Conservation (phyloP, 2,888 invertebrate genomes). For the Strigamia transsilvanica region DNA sequence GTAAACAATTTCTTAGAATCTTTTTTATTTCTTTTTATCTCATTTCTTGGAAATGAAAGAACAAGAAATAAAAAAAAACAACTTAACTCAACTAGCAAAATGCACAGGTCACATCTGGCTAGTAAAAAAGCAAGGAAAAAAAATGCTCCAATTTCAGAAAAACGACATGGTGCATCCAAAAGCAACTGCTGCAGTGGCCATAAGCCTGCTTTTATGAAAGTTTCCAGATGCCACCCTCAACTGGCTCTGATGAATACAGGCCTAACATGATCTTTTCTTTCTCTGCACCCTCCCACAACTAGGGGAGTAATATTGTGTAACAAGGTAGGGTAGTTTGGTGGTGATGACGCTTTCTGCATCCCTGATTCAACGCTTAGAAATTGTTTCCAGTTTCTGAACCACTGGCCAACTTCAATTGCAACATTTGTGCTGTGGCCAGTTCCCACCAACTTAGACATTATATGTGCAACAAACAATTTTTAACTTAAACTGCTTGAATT, state of each 20-base stretch:
- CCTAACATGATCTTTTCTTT: constrained; percentile 45
- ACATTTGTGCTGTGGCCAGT: not conserved
- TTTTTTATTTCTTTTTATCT: constrained; percentile 20
- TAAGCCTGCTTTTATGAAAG: constrained; percentile 49
- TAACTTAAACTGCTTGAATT: too few relatives aligned
- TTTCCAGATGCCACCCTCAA: constrained; percentile 49
- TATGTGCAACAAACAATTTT: too few relatives aligned
- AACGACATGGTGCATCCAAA: constrained; percentile 24
- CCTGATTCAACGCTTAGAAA: constrained; percentile 18
- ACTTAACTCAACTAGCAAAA: constrained; percentile 40
- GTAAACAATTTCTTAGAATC: not conserved
- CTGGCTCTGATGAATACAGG: constrained; percentile 41
- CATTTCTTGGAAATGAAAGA: not conserved
- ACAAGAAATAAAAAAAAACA: constrained; percentile 4
- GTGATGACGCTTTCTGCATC: constrained; percentile 9
- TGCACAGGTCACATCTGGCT: constrained; percentile 44
- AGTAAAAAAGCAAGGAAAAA: constrained; percentile 11
- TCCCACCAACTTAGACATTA: too few relatives aligned
- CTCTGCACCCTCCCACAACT: constrained; percentile 41
- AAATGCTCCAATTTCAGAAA: constrained; percentile 43
- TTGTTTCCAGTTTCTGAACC: not conserved
- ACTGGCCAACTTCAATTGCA: not conserved
- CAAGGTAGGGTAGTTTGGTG: constrained; percentile 31
- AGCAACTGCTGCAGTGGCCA: constrained; percentile 44
- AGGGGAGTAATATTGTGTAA: constrained; percentile 43